Evolutionary conservation across 1,140 invertebrate species (phyloP), one percentile per base, ranked within the genome.

Genomic region (Drosophila persimilis): DNA sequence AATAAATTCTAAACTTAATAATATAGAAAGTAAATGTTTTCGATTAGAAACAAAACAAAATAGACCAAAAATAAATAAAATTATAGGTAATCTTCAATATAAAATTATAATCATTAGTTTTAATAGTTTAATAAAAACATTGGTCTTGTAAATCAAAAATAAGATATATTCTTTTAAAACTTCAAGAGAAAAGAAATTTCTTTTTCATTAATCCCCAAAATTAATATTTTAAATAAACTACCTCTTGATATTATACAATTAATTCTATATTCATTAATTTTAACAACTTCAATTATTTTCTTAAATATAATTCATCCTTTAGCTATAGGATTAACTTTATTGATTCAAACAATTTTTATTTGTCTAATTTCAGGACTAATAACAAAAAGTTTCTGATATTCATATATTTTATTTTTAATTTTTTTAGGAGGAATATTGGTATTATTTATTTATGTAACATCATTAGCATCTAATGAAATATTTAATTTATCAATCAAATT

Each of bases 81-180:
- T 17, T 17, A 17, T 17, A 17, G 17, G 17, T 17, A 17, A 17
- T 17, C 17, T 17, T 17, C 17, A 17, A 17, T 17, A 17, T 17
- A 17, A 17, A 17, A 17, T 17, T 17, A 17, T 17, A 17, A 17
- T 17, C 17, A 90, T 89, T 92, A 91, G 92, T 92, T 92, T 92
- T 93, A 92, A 92, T 93, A 93, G 92, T 92, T 93, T 93, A 93
- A 93, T 79, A 85, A 93, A 93, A 93, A 93, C 90, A 92, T 92
- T 93, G 92, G 92, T 93, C 90, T 93, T 93, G 92, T 93, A 93
- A 93, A 93, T 81, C 92, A 93, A 92, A 92, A 91, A 91, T 93
- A 93, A 92, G 89, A 83, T 59, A 41, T 45, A 58, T 77, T 91
- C 88, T 92, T 92, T 93, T 92, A 92, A 92, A 92, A 92, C 90